Evolutionary conservation across 1,140 invertebrate genomes (phyloP).

Genomic region (Drosophila prosaltans): DNA sequence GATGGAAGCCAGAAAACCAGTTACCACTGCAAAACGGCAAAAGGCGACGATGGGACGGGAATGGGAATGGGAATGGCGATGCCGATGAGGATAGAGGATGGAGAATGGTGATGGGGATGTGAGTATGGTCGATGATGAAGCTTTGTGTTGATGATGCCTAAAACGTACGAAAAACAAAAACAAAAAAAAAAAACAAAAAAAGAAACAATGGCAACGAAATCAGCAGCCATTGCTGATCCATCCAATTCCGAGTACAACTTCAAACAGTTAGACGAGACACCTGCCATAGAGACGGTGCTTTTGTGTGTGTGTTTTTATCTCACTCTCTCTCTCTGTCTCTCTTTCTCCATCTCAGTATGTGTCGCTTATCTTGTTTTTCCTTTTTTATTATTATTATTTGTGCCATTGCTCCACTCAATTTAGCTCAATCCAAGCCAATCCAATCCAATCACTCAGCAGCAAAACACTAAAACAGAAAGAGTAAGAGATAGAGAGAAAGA

Average conservation of each 20-base stretch:
- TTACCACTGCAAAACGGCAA: conserved; percentile 37
- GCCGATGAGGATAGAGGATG: conserved; percentile 13
- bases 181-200: conserved; percentile 20
- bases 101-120: neutral
- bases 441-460: conserved; percentile 69
- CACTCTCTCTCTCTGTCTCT: neutral
- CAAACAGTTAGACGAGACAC: conserved; percentile 72
- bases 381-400: conserved; percentile 14
- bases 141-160: conserved; percentile 46
- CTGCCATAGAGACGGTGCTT: conserved; percentile 45
- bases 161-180: conserved; percentile 24
- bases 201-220: conserved; percentile 63
- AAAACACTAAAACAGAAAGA: conserved; percentile 30
- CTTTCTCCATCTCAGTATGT: neutral
- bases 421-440: conserved; percentile 37
- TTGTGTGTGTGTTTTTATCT: neutral
- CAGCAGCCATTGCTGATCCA: conserved; percentile 26
- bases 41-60: conserved; percentile 38
- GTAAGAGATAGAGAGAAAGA: neutral
- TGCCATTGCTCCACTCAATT: conserved; percentile 10
- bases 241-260: conserved; percentile 19
- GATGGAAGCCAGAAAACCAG: conserved; percentile 61
- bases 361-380: neutral
- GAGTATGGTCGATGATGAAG: conserved; percentile 34
- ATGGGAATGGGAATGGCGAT: conserved; percentile 7